phyloP scores from a whole-genome alignment of 2,888 invertebrate genomes.

The Drosophila neonasuta region DNA sequence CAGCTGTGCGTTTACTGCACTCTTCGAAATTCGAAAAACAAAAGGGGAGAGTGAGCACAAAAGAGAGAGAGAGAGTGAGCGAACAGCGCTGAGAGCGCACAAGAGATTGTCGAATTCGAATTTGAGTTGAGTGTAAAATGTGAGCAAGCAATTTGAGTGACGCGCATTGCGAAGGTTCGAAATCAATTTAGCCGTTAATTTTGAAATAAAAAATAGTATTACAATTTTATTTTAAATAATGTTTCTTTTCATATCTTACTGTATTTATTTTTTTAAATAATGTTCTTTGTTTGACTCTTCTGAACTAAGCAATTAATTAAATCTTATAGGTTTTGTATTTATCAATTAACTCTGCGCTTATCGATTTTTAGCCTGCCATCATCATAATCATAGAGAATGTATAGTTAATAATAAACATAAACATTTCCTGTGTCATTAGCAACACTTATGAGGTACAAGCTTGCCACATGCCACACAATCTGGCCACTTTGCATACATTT shows the following conservation, averaged over 20 bases:
- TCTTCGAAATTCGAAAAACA: conserved; percentile 51
- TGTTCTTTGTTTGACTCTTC: too few relatives aligned
- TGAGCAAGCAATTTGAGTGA: neutral
- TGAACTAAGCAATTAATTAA: neutral
- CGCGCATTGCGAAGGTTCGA: conserved; percentile 1
- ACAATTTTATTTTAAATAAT: neutral
- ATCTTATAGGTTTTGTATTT: neutral
- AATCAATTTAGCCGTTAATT: conserved; percentile 3
- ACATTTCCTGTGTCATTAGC: conserved; percentile 27
- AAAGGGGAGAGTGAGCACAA: neutral
- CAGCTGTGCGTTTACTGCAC: conserved; percentile 37
- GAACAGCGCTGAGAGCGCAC: conserved; percentile 10
- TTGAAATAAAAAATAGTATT: neutral
- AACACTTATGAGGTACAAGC: conserved; percentile 11
- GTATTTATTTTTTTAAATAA: too few relatives aligned
- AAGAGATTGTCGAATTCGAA: conserved; percentile 5
- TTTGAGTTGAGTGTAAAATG: neutral
- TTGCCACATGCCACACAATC: conserved; percentile 1
- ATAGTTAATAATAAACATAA: neutral
- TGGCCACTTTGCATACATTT: conserved; percentile 45
- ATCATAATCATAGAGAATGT: conserved; percentile 6
- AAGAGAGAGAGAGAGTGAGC: conserved; percentile 14
- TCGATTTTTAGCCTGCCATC: neutral
- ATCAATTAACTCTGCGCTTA: neutral
- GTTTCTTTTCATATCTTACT: neutral